Evolutionary conservation across 2,888 invertebrate species (phyloP).

Genomic region (Chymomyza procnemis): DNA sequence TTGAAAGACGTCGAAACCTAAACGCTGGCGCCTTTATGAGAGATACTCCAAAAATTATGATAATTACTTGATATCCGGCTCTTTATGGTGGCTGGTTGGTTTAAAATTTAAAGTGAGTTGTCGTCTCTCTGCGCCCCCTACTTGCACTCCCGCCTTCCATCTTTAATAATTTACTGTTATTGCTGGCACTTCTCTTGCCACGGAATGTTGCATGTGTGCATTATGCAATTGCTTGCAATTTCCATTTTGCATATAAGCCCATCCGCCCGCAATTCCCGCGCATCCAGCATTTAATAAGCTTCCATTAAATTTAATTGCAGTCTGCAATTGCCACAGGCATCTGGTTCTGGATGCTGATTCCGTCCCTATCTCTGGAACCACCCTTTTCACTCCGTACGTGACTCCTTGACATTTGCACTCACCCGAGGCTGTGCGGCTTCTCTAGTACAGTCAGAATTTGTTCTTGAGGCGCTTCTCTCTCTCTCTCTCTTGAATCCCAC

Average conservation of each 20-base stretch:
- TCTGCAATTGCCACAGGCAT: slow-evolving; percentile 33
- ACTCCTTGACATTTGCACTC: neutral
- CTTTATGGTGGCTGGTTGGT: neutral
- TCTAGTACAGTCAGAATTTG: neutral
- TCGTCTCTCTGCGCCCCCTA: neutral
- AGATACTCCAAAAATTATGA: neutral
- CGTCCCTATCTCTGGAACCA: slow-evolving; percentile 1
- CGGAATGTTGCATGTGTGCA: slow-evolving; percentile 7
- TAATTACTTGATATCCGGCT: neutral
- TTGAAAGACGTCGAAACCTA: neutral
- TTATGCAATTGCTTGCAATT: slow-evolving; percentile 57
- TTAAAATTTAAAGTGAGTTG: neutral
- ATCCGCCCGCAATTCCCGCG: neutral
- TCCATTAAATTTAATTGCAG: slow-evolving; percentile 72
- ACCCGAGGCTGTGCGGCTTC: neutral
- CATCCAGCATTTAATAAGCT: slow-evolving; percentile 53
- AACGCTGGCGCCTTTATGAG: neutral
- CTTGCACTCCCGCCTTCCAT: neutral
- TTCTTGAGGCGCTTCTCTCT: neutral
- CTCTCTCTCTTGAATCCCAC: neutral
- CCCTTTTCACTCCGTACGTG: neutral
- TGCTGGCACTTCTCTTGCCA: neutral
- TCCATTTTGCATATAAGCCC: slow-evolving; percentile 12
- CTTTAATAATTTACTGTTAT: slow-evolving; percentile 37
- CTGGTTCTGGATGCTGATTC: slow-evolving; percentile 2